Percentiles rank a stretch among this genome's conserved stretches.
phyloP scores from a whole-genome alignment of 37 sponge, comb jelly and placozoan species.

The Chondrilla cf. caribensis region DNA sequence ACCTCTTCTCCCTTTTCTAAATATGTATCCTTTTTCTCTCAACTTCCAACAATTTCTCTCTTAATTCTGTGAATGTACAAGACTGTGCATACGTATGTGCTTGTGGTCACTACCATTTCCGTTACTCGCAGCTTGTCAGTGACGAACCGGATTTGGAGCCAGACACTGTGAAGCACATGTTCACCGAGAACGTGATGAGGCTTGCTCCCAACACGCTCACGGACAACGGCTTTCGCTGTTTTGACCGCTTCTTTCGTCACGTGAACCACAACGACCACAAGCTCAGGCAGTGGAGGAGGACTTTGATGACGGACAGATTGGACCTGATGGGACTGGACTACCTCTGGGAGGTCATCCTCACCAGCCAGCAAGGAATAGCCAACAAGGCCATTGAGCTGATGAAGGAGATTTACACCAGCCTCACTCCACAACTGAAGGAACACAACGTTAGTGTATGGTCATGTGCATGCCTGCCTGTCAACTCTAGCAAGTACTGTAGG shows the following conservation, averaged over 20 bases:
- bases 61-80: neutral
- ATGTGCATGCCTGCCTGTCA: too few species aligned
- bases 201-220: slow-evolving; percentile 70
- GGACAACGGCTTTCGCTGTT: slow-evolving; percentile 87
- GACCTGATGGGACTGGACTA: slow-evolving; percentile 86
- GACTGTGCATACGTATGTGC: slow-evolving; percentile 13
- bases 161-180: slow-evolving; percentile 66
- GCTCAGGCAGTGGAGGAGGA: slow-evolving; percentile 54
- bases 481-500: too few species aligned
- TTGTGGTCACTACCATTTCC: neutral
- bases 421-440: slow-evolving; percentile 65
- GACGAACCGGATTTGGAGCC: slow-evolving; percentile 91
- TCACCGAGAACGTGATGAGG: slow-evolving; percentile 76
- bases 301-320: slow-evolving; percentile 66
- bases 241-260: slow-evolving; percentile 81
- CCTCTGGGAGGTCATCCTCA: slow-evolving; percentile 82
- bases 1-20: too few species aligned
- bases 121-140: slow-evolving; percentile 57
- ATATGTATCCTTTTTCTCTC: too few species aligned
- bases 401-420: slow-evolving; percentile 85
- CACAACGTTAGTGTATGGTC: slow-evolving; percentile 52
- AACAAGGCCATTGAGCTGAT: slow-evolving; percentile 85
- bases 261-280: slow-evolving; percentile 79
- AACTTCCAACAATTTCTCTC: neutral
- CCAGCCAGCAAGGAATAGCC: slow-evolving; percentile 67